phyloP scores from a whole-genome alignment of 2,113 vertebrate genomes.

The Saiga tatarica region DNA sequence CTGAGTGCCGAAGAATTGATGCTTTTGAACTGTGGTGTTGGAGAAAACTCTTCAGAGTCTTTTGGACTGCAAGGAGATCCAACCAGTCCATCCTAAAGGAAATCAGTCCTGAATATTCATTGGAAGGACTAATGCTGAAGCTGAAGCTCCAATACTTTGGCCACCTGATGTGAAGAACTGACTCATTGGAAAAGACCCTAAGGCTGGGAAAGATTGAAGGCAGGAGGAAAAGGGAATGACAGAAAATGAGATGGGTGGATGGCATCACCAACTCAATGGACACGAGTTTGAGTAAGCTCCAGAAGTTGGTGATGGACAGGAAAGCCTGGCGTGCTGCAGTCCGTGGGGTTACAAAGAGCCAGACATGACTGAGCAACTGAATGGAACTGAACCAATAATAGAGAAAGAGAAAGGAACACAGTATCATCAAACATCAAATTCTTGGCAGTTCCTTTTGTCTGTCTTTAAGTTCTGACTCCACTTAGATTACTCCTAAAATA shows the following conservation, averaged over 20 bases:
- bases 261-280: neutral
- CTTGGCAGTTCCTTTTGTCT: neutral
- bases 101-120: neutral
- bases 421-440: neutral
- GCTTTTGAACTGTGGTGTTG: neutral
- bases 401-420: neutral
- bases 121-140: neutral
- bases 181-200: neutral
- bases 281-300: neutral
- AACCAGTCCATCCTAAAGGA: neutral
- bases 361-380: neutral
- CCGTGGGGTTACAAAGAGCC: neutral
- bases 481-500: constrained; percentile 6
- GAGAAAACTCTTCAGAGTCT: neutral
- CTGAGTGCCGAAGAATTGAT: neutral
- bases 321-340: neutral
- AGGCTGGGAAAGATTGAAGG: neutral
- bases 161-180: neutral
- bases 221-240: neutral
- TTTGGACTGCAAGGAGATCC: neutral
- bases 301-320: neutral
- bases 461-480: neutral
- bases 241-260: neutral
- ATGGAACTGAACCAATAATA: neutral
- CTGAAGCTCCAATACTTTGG: neutral